Evolutionary conservation across 2,797 vertebrate species (phyloP), one percentile per base, ranked within the genome.

Genomic region (Enteromius unitaeniatus): DNA sequence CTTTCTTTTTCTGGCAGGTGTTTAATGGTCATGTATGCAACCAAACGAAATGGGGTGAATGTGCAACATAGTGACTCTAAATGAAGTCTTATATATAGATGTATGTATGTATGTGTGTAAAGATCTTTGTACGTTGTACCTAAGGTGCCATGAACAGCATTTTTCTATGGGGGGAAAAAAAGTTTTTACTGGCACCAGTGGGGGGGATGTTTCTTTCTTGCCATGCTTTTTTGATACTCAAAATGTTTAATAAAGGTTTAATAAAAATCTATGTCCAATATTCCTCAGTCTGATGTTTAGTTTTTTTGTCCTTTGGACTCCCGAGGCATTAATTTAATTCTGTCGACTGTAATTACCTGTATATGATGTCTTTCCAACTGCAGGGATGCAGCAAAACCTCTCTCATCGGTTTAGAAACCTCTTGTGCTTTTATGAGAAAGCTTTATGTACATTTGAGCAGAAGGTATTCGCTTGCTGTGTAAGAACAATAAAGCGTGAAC

Each of bases 191-290:
- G 7, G 55, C 83, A 78, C 69, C 78, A 74, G 21, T 53, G 34
- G 34, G 55, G 67, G 74, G 58, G 40, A 70, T 70, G n/a, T 40
- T 23, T 83, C 79, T 91, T 90, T 87, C 70, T 31, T 86, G 65
- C 73, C 73, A 76, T 74, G 42, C 34, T 75, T 83, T 86, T 84
- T 86, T 79, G 75, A 82, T 87, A 28, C 81, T 87, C 69, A 62
- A 28, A 77, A 79, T 55, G 78, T 79, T 83, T 37, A 87, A 90
- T 89, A 87, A 73, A 87, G 49, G 69, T 87, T 75, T 45, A 47
- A 42, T 45, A 34, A 88, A 89, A 82, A 37, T 86, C 49, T 84
- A 82, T 49, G 64, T 69, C 42, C 70, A 78, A 37, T 81, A 80
- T 84, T 55, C 79, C 51, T 51, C 31, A 55, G 40, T 65, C 53